Conservation (phyloP, 2,888 invertebrate species). For the Oscheius myriophilus region DNA sequence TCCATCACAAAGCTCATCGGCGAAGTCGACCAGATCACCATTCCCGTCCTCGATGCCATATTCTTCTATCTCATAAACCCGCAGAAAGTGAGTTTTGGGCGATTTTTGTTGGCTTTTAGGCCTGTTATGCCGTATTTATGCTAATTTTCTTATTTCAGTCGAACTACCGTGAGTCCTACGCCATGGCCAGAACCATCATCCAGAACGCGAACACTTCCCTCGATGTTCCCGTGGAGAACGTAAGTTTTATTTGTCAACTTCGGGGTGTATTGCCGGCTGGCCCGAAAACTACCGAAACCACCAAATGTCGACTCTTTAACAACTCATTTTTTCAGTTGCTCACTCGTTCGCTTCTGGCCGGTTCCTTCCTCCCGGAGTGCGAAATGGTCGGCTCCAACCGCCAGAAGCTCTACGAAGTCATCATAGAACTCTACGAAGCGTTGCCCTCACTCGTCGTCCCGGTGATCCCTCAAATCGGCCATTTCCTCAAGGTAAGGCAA, state of each 20-base stretch:
- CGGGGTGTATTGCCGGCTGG: not conserved
- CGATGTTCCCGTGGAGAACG: conserved; percentile 9
- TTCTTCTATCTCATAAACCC: conserved; percentile 46
- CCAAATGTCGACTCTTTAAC: no score
- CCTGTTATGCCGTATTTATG: not conserved
- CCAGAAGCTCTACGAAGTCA: conserved; percentile 36
- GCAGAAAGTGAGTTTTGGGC: conserved; percentile 35
- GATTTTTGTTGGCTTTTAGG: no score
- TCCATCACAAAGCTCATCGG: conserved; percentile 10
- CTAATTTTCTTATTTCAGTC: conserved; percentile 7
- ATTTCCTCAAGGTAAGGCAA: conserved; percentile 10
- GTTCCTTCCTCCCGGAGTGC: conserved; percentile 41
- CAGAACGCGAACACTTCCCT: conserved; percentile 2
- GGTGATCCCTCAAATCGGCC: conserved; percentile 31
- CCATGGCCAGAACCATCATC: conserved; percentile 16
- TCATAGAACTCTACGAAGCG: conserved; percentile 35
- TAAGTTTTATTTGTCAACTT: conserved; percentile 6
- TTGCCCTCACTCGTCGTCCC: conserved; percentile 30
- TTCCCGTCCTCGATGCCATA: conserved; percentile 42
- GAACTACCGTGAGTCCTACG: conserved; percentile 22
- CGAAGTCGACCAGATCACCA: conserved; percentile 34
- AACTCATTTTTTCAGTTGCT: conserved; percentile 24
- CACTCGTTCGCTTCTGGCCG: conserved; percentile 28
- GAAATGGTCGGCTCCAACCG: conserved; percentile 37
- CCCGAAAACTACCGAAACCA: no score